Percentiles rank a stretch among this genome's conserved stretches.
phyloP scores from a whole-genome alignment of 1,140 invertebrate species.

The Temnothorax nylanderi region DNA sequence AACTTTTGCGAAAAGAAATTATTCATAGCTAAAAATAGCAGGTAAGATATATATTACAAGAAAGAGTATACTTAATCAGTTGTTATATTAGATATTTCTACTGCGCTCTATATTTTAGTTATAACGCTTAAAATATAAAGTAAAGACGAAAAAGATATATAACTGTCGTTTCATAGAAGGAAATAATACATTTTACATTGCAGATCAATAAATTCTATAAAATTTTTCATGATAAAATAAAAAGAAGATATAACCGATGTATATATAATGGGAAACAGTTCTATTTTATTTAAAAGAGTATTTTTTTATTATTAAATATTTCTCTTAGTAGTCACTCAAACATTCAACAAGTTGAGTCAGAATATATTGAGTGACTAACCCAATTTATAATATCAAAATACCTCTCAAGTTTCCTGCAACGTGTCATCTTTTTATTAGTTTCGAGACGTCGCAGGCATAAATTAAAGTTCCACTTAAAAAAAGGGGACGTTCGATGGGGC shows the following conservation, averaged over 20 bases:
- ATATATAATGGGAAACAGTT: not conserved
- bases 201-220: not conserved
- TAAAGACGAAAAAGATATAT: not conserved
- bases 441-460: slow-evolving; percentile 25
- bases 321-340: not conserved
- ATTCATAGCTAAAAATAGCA: not conserved
- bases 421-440: slow-evolving; percentile 29
- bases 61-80: not conserved
- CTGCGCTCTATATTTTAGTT: not conserved
- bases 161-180: not conserved
- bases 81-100: no score
- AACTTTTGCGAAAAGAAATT: not conserved
- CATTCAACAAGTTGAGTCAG: slow-evolving; percentile 4
- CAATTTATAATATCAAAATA: not conserved
- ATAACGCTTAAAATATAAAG: not conserved
- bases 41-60: not conserved
- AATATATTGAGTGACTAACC: not conserved
- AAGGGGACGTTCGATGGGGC: not conserved
- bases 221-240: not conserved
- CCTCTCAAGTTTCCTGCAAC: not conserved
- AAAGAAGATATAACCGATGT: not conserved
- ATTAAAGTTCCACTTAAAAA: slow-evolving; percentile 30
- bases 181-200: not conserved
- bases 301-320: slow-evolving; percentile 2
- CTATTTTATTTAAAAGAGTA: not conserved